Evolutionary conservation across 2,888 invertebrate species (phyloP).

Genomic region (Incurvaria masculella): DNA sequence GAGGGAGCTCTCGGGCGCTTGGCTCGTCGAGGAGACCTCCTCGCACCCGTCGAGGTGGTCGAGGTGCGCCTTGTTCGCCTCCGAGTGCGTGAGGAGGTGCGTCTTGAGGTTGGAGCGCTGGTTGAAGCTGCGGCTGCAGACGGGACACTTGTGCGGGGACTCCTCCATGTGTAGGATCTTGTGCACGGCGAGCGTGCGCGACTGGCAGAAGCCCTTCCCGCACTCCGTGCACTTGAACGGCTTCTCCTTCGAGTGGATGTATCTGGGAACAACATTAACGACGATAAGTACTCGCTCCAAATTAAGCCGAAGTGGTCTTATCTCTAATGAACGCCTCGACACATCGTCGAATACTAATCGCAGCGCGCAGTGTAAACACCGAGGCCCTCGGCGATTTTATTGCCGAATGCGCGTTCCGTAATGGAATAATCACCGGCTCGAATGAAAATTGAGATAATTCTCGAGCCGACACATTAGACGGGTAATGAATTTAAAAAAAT

Average conservation of each 20-base stretch:
- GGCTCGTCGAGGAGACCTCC: slow-evolving; percentile 52
- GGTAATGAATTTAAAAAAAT: slow-evolving; percentile 40
- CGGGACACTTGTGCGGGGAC: slow-evolving; percentile 89
- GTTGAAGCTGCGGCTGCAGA: slow-evolving; percentile 86
- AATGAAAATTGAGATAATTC: slow-evolving; percentile 34
- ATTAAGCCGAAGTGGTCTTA: background rate
- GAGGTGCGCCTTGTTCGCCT: slow-evolving; percentile 52
- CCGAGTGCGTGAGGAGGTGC: slow-evolving; percentile 85
- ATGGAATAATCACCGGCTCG: slow-evolving; percentile 27
- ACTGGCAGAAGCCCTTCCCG: slow-evolving; percentile 98
- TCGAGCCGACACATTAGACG: slow-evolving; percentile 32
- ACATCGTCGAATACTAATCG: slow-evolving; percentile 15
- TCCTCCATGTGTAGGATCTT: slow-evolving; percentile 92
- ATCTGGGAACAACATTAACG: slow-evolving; percentile 60
- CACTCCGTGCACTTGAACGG: slow-evolving; percentile 97
- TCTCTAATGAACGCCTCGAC: background rate
- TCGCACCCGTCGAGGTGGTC: slow-evolving; percentile 51
- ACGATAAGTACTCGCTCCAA: background rate
- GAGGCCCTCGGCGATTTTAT: slow-evolving; percentile 22
- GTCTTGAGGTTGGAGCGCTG: slow-evolving; percentile 91
- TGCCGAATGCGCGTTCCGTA: slow-evolving; percentile 24
- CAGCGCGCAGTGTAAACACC: slow-evolving; percentile 25
- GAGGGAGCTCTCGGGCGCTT: slow-evolving; percentile 41
- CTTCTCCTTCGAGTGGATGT: slow-evolving; percentile 98
- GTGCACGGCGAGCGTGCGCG: slow-evolving; percentile 93